These are phyloP conservation scores for Cygnus atratus DNA, from an alignment of 2,113 vertebrate species.

Conservation along the genomic window DNA sequence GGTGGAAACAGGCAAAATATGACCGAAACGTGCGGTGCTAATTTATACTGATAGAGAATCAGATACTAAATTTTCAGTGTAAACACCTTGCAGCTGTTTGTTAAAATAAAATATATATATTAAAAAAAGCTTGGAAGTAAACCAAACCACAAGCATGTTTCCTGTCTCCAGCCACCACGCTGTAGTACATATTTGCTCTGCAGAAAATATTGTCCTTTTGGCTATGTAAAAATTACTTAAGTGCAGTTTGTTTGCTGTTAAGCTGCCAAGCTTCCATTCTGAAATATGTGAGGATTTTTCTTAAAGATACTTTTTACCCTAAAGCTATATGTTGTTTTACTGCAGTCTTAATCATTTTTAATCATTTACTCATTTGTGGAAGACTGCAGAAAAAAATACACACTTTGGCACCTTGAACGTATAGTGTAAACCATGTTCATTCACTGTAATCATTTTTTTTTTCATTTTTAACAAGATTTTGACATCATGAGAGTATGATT, in stretches of 20 bases:
- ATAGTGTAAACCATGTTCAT: neutral
- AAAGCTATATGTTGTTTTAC: constrained; percentile 24
- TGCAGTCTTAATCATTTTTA: constrained; percentile 1
- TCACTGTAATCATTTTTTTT: neutral
- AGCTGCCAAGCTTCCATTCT: constrained; percentile 51
- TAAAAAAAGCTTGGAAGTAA: constrained; percentile 54
- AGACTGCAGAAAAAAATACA: constrained; percentile 10
- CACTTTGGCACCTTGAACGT: neutral
- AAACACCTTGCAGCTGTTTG: constrained; percentile 52
- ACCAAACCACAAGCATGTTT: constrained; percentile 58
- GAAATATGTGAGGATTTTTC: constrained; percentile 40
- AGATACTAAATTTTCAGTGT: constrained; percentile 28
- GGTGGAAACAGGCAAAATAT: constrained; percentile 10
- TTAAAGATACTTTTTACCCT: constrained; percentile 47
- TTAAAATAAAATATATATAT: constrained; percentile 42
- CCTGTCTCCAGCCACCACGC: constrained; percentile 36
- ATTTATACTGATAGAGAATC: constrained; percentile 30
- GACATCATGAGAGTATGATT: neutral
- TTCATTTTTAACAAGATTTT: neutral
- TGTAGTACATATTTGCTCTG: constrained; percentile 27
- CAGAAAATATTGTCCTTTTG: constrained; percentile 65
- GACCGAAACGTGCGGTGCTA: neutral
- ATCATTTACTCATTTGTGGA: neutral
- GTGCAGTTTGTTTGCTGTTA: constrained; percentile 56
- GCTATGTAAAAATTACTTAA: constrained; percentile 63